Base-by-base conservation (phyloP, 2,113 vertebrate genomes). In the Onychostoma macrolepis region DNA sequence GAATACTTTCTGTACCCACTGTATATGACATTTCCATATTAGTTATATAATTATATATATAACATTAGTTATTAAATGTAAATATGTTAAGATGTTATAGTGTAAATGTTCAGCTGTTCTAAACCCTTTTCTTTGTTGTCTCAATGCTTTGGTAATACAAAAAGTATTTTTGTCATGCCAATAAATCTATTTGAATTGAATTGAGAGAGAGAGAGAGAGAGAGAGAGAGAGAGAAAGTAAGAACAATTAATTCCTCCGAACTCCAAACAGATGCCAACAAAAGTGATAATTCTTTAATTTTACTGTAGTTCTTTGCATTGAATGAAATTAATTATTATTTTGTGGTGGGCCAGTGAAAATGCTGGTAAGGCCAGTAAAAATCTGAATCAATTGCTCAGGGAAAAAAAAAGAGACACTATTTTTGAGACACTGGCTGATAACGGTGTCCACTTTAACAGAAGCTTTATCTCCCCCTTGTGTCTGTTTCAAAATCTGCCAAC, bases 391-490 rank as follows among this genome's bases (percentile, higher is more conserved):
- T 43, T 5, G n/a, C 6, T 12, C 4, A 28, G 1, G 2, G 15
- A 45, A 71, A 38, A 71, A n/a, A 71, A 38, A 38, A n/a, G 10
- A 19, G n/a, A 26, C 6, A 28, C 0, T 17, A 50, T 48, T 26
- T 48, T 50, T 17, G 6, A 50, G 13, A 77, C 2, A 45, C 43
- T 77, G 43, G 43, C 74, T 1, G n/a, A 10, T 48, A 30, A 11
- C 13, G 7, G 24, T 19, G 26, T 50, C 45, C 15, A 50, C 43
- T 53, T 33, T 53, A 77, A 50, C 75, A 48, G 24, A 50, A 77
- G 75, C 6, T 6, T 77, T 77, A 50, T 48, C 75, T 75, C 72
- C 72, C 38, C 38, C 38, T 75, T 75, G 72, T 75, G 38, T 75
- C 38, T 43, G 4, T 75, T 75, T 19, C 21, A 74, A 74, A 41